These are phyloP conservation scores for Caenorhabditis macrosperma DNA, from an alignment of 2,888 invertebrate species.

Conservation along the genomic window DNA sequence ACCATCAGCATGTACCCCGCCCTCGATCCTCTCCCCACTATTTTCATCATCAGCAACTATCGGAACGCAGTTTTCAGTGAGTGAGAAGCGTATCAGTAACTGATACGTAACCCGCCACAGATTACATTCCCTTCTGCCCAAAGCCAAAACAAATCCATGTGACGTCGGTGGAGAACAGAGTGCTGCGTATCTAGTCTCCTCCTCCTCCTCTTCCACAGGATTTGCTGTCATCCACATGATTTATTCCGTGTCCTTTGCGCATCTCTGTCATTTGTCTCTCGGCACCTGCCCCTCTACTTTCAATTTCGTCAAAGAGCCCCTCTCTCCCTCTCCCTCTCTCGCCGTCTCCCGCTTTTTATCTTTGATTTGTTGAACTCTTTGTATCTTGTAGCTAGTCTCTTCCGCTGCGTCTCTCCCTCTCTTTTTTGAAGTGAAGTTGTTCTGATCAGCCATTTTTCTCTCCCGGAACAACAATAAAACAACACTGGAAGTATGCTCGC, in stretches of 20 bases:
- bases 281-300: neutral
- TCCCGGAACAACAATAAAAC: too few species aligned
- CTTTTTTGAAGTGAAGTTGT: neutral
- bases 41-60: conserved; percentile 39
- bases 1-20: conserved; percentile 39
- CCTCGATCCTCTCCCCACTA: conserved; percentile 40
- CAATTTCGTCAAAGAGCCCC: neutral
- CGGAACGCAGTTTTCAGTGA: conserved; percentile 15
- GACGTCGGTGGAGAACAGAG: neutral
- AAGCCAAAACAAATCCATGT: neutral
- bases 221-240: too few species aligned
- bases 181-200: neutral
- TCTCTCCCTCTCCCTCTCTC: neutral
- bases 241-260: neutral
- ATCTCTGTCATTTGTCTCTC: neutral
- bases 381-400: conserved; percentile 19
- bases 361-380: conserved; percentile 39
- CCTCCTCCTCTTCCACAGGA: too few species aligned
- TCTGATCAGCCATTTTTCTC: conserved; percentile 1
- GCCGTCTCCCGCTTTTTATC: neutral
- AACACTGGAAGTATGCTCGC: too few species aligned
- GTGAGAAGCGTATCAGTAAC: neutral
- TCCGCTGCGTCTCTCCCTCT: conserved; percentile 7
- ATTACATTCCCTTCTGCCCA: neutral
- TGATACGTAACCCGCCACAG: conserved; percentile 3